Conservation (phyloP, 1,140 invertebrate species). For the Atopsyche davidsoni region DNA sequence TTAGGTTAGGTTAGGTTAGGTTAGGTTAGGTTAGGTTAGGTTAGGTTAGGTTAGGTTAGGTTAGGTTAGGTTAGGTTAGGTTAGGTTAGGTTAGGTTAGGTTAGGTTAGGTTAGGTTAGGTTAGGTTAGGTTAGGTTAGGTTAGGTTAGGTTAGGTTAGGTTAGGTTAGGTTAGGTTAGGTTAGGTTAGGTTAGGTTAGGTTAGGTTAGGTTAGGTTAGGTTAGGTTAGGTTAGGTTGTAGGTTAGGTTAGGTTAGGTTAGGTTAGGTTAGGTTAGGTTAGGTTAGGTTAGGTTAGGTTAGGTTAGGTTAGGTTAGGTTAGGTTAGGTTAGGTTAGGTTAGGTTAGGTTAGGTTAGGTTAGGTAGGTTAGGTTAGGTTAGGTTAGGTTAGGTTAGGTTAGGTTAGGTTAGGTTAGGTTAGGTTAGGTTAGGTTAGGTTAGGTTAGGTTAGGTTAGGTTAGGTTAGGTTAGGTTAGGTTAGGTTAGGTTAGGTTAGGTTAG, state of each 20-base stretch:
- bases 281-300: too few relatives aligned
- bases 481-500: too few relatives aligned
- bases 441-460: too few relatives aligned
- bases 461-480: too few relatives aligned
- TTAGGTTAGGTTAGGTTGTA: constrained; percentile 15
- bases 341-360: too few relatives aligned
- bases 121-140: constrained; percentile 17
- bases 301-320: too few relatives aligned
- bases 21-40: constrained; percentile 16
- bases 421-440: too few relatives aligned
- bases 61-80: constrained; percentile 17
- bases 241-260: constrained; percentile 26
- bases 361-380: too few relatives aligned
- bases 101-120: constrained; percentile 8
- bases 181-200: constrained; percentile 10
- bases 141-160: constrained; percentile 6
- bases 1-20: constrained; percentile 20
- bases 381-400: too few relatives aligned
- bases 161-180: constrained; percentile 10
- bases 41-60: constrained; percentile 13
- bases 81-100: constrained; percentile 13
- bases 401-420: too few relatives aligned
- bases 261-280: constrained; percentile 24
- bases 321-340: too few relatives aligned
- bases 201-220: constrained; percentile 10